Percentiles rank a stretch among this genome's conserved stretches.
phyloP scores from a whole-genome alignment of 2,888 invertebrate genomes.

The Nemoura dubitans region DNA sequence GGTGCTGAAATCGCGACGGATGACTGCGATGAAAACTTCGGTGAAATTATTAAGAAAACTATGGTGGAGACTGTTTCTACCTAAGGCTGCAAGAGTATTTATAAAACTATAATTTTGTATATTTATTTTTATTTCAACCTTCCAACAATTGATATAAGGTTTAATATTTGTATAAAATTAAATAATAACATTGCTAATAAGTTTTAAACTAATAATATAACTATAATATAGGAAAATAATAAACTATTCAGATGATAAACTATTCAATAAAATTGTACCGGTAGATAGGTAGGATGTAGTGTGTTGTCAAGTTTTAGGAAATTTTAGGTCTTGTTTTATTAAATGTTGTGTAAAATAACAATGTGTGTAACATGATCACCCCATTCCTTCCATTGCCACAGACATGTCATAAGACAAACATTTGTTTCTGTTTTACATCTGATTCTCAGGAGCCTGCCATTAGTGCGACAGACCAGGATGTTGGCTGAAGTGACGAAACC shows the following conservation, averaged over 20 bases:
- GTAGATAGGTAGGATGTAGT: not conserved
- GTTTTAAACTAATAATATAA: conserved; percentile 21
- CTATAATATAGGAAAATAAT: conserved; percentile 20
- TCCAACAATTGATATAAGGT: conserved; percentile 24
- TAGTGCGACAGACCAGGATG: too few species aligned
- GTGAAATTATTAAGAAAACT: conserved; percentile 91
- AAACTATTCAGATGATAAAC: not conserved
- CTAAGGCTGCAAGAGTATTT: conserved; percentile 62
- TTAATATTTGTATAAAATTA: conserved; percentile 30
- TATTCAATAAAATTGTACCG: not conserved
- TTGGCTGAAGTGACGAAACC: too few species aligned
- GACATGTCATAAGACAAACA: too few species aligned
- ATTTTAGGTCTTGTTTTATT: conserved; percentile 48
- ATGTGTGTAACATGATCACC: not conserved
- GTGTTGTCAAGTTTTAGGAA: conserved; percentile 34
- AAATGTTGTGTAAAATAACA: conserved; percentile 47
- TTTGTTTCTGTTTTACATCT: too few species aligned
- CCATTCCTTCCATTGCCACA: too few species aligned
- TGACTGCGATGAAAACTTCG: conserved; percentile 79
- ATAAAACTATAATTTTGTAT: conserved; percentile 19
- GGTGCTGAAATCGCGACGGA: conserved; percentile 54
- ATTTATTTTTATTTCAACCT: conserved; percentile 29
- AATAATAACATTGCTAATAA: conserved; percentile 26
- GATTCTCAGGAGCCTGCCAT: too few species aligned
- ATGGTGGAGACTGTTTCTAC: conserved; percentile 91